phyloP scores from a whole-genome alignment of 2,888 invertebrate species.

The Hypolimnas misippus region DNA sequence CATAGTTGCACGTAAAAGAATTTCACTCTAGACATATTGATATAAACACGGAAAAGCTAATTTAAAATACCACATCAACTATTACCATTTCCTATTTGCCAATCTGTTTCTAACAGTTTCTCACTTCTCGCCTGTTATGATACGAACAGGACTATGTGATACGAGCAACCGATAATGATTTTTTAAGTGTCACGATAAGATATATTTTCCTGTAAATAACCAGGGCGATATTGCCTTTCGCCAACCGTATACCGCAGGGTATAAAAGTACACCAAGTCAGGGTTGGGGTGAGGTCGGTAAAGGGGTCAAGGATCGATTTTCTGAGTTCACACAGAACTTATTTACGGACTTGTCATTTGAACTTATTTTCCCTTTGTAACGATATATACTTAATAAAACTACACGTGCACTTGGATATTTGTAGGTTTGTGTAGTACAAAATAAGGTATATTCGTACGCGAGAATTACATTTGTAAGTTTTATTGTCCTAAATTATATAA shows the following conservation, averaged over 20 bases:
- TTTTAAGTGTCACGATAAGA: conserved; percentile 22
- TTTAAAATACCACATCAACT: background rate
- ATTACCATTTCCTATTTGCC: conserved; percentile 18
- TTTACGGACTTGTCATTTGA: conserved; percentile 41
- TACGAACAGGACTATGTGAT: background rate
- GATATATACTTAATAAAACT: background rate
- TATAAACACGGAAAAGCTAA: background rate
- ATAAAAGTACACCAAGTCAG: conserved; percentile 39
- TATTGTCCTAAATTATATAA: too few species aligned
- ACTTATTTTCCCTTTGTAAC: conserved; percentile 26
- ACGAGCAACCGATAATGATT: conserved; percentile 9
- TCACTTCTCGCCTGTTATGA: conserved; percentile 17
- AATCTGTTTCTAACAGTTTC: conserved; percentile 12
- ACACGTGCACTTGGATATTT: background rate
- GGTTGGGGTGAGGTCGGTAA: conserved; percentile 48
- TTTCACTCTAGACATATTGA: background rate
- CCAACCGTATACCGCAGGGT: conserved; percentile 35
- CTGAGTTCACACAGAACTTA: conserved; percentile 49
- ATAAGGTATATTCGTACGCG: too few species aligned
- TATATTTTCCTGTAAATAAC: conserved; percentile 10
- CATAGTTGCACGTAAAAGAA: too few species aligned
- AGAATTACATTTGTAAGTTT: too few species aligned
- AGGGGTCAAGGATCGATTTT: conserved; percentile 62
- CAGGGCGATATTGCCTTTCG: conserved; percentile 18
- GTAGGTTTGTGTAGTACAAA: too few species aligned